Conservation (phyloP, 2,888 invertebrate genomes). For the Cheilosia pagana region DNA sequence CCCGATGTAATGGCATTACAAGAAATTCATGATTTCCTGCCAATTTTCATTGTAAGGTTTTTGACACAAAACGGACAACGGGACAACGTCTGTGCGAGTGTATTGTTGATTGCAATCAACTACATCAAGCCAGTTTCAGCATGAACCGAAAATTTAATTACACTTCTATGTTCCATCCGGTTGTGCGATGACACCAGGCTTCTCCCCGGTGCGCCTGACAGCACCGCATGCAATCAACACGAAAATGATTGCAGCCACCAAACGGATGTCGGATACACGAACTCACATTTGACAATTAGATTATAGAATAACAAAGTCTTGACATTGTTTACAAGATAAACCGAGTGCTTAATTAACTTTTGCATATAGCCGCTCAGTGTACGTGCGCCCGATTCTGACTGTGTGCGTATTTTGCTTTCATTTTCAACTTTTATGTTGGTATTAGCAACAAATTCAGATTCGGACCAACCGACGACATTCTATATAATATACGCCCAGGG, state of each 20-base stretch:
- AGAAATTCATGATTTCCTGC: no score
- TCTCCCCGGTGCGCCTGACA: slow-evolving; percentile 12
- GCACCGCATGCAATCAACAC: slow-evolving; percentile 57
- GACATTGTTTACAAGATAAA: slow-evolving; percentile 73
- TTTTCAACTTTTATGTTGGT: slow-evolving; percentile 53
- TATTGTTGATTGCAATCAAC: slow-evolving; percentile 59
- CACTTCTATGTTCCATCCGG: slow-evolving; percentile 20
- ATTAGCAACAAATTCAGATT: slow-evolving; percentile 51
- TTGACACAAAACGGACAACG: neutral
- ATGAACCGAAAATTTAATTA: slow-evolving; percentile 59
- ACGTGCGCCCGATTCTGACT: neutral
- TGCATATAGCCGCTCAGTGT: slow-evolving; percentile 32
- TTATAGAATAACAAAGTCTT: slow-evolving; percentile 74
- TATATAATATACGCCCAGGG: slow-evolving; percentile 49
- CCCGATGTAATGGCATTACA: no score
- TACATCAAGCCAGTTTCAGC: slow-evolving; percentile 26
- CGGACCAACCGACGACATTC: slow-evolving; percentile 19
- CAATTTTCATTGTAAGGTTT: no score
- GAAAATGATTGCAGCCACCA: slow-evolving; percentile 56
- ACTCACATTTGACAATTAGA: slow-evolving; percentile 74
- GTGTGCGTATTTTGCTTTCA: neutral
- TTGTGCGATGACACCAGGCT: neutral
- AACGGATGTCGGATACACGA: slow-evolving; percentile 35
- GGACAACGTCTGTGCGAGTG: neutral
- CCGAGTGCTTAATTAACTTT: slow-evolving; percentile 73